phyloP scores from a whole-genome alignment of 2,797 vertebrate genomes.

The Pipistrellus pygmaeus region DNA sequence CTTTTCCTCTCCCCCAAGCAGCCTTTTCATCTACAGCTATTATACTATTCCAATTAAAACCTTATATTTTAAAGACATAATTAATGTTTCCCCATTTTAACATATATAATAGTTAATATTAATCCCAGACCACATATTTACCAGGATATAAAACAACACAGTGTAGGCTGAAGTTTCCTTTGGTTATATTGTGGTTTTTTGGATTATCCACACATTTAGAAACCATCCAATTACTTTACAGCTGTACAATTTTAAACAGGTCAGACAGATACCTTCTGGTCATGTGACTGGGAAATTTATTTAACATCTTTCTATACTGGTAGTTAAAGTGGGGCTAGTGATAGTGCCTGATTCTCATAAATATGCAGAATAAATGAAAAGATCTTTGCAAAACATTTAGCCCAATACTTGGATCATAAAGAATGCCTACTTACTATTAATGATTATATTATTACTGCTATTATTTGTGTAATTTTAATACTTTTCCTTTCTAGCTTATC shows the following conservation, averaged over 20 bases:
- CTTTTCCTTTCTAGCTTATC: neutral
- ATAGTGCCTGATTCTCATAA: neutral
- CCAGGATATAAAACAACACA: neutral
- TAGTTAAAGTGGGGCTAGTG: neutral
- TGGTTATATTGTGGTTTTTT: neutral
- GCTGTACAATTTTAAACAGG: neutral
- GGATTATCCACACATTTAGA: neutral
- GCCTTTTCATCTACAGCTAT: neutral
- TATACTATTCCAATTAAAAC: neutral
- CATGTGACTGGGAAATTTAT: neutral
- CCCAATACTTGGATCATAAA: neutral
- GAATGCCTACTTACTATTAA: neutral
- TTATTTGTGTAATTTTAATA: neutral
- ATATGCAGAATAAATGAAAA: neutral
- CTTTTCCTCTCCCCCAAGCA: neutral
- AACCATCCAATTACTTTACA: neutral
- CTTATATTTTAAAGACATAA: conserved; percentile 6
- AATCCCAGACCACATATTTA: neutral
- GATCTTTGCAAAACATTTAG: neutral
- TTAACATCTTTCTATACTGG: neutral
- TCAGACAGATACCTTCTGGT: neutral
- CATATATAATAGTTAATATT: neutral
- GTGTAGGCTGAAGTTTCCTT: neutral
- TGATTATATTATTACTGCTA: neutral
- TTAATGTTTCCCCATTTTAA: neutral